Conservation (phyloP, 2,888 invertebrate species). For the Lissonota sp. region DNA sequence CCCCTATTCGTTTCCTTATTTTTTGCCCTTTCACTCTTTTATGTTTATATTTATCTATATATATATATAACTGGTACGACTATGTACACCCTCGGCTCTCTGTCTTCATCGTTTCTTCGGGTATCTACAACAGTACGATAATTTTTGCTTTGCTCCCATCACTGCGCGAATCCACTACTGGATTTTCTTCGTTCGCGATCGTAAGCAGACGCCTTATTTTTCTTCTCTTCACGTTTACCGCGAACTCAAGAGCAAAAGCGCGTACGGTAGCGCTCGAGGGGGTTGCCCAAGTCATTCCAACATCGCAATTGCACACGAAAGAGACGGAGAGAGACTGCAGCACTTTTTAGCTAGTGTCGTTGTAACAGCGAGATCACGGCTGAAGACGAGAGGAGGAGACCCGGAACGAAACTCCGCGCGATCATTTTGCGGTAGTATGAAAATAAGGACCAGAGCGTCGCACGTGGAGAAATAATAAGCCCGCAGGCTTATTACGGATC, state of each 20-base stretch:
- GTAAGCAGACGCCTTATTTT: constrained; percentile 2
- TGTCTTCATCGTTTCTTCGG: too few relatives aligned
- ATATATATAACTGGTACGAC: not conserved
- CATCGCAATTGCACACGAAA: too few relatives aligned
- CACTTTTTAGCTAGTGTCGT: constrained; percentile 35
- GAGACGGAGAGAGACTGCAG: constrained; percentile 48
- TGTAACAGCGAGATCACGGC: constrained; percentile 37
- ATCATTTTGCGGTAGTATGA: constrained; percentile 46
- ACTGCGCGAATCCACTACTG: too few relatives aligned
- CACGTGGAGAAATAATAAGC: too few relatives aligned
- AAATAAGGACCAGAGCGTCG: too few relatives aligned
- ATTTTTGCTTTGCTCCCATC: constrained; percentile 18
- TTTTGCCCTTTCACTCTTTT: constrained; percentile 44
- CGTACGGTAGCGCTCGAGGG: constrained; percentile 63
- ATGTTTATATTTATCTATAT: constrained; percentile 2
- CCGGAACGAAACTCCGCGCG: constrained; percentile 49
- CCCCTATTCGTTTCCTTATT: constrained; percentile 65
- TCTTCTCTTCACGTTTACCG: constrained; percentile 9
- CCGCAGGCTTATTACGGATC: constrained; percentile 49
- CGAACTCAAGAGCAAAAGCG: constrained; percentile 36
- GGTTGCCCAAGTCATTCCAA: too few relatives aligned
- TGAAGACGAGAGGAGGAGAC: constrained; percentile 34
- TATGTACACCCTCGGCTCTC: not conserved
- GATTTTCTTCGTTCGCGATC: constrained; percentile 30
- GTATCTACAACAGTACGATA: too few relatives aligned